A percentile compares a stretch with the other conserved stretches of the same genome.
These are phyloP conservation scores for Bufo gargarizans DNA, from an alignment of 2,113 vertebrate genomes.

Conservation along the genomic window DNA sequence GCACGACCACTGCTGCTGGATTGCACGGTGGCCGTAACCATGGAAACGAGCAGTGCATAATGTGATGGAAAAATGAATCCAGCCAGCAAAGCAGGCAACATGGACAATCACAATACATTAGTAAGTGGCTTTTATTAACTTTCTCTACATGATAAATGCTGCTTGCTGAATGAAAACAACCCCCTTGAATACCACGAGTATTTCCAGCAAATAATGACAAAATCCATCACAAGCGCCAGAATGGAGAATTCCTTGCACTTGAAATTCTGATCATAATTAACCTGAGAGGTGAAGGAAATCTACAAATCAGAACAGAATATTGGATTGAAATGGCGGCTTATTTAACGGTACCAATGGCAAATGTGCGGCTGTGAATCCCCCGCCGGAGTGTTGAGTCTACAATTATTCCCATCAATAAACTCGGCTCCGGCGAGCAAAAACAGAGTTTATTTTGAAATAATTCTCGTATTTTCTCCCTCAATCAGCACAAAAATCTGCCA, in stretches of 20 bases:
- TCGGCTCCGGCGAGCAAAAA: not conserved
- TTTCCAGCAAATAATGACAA: not conserved
- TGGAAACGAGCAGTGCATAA: too few species aligned
- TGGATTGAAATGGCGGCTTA: constrained; percentile 18
- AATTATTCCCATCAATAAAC: constrained; percentile 44
- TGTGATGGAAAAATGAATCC: too few species aligned
- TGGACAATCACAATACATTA: too few species aligned
- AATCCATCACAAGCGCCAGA: not conserved
- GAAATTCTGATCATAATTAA: not conserved
- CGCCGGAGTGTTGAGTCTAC: constrained; percentile 44
- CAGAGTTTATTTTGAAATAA: constrained; percentile 39
- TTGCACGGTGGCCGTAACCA: too few species aligned
- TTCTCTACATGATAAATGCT: too few species aligned
- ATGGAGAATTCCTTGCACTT: not conserved
- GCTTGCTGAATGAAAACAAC: too few species aligned
- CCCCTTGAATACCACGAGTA: too few species aligned
- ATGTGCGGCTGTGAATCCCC: not conserved
- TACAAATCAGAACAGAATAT: constrained; percentile 3
- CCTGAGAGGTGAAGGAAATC: constrained; percentile 3
- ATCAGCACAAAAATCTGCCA: constrained; percentile 21
- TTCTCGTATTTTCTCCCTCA: constrained; percentile 19
- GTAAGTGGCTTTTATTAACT: too few species aligned
- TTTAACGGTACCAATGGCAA: constrained; percentile 15
- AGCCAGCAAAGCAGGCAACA: too few species aligned
- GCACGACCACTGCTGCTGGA: too few species aligned